Evolutionary conservation across 2,113 vertebrate species (phyloP).

Genomic region (Megaceryle torquata): DNA sequence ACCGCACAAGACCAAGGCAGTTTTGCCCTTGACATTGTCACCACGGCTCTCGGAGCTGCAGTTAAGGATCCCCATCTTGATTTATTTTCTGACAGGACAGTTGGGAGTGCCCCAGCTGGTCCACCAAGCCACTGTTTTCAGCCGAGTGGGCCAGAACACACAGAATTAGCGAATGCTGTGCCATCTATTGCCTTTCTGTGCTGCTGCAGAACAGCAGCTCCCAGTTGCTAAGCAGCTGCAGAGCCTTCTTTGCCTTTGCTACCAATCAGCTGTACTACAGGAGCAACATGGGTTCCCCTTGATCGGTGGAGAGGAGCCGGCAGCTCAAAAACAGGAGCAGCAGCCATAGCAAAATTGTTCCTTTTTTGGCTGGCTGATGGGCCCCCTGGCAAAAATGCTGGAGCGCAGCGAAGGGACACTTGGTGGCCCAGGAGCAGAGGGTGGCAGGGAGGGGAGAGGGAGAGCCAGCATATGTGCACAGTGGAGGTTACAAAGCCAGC

Average conservation of each 20-base stretch:
- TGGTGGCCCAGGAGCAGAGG: neutral
- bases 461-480: slow-evolving; percentile 57
- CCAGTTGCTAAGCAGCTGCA: slow-evolving; percentile 62
- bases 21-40: neutral
- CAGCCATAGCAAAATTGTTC: neutral
- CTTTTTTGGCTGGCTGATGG: neutral
- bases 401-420: neutral
- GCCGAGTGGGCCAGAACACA: neutral
- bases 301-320: neutral
- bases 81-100: neutral
- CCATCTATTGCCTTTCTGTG: neutral
- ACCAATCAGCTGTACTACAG: neutral
- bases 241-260: neutral
- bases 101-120: neutral
- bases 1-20: neutral
- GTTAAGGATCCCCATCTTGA: neutral
- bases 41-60: neutral
- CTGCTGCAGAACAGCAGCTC: slow-evolving; percentile 4
- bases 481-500: slow-evolving; percentile 49
- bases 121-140: neutral
- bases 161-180: neutral
- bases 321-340: neutral
- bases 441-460: neutral
- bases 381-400: neutral
- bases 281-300: neutral